Conservation (phyloP, 1,140 invertebrate species). For the Mizuhopecten yessoensis region DNA sequence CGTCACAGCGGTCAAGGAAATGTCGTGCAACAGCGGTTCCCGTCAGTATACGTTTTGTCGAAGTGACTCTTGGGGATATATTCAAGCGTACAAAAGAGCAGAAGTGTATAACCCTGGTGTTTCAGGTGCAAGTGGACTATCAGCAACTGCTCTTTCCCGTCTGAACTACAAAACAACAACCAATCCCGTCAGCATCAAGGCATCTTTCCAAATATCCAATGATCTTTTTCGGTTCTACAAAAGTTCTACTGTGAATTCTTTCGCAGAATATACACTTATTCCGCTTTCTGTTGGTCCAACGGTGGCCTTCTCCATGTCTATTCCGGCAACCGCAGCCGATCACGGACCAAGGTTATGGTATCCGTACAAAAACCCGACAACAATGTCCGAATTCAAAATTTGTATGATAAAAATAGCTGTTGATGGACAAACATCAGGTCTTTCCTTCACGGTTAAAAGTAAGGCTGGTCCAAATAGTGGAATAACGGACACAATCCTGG, state of each 20-base stretch:
- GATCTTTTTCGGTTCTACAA: background rate
- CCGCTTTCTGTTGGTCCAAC: background rate
- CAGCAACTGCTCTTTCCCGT: background rate
- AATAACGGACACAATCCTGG: background rate
- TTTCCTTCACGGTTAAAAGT: background rate
- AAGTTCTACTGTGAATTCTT: background rate
- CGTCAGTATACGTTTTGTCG: background rate
- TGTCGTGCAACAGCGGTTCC: background rate
- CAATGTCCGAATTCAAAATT: background rate
- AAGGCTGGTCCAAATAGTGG: background rate
- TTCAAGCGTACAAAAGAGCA: background rate
- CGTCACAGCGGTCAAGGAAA: background rate
- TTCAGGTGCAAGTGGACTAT: background rate
- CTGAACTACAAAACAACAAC: background rate
- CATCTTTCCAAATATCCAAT: background rate
- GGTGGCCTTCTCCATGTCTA: background rate
- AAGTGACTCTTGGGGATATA: background rate
- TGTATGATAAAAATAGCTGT: background rate
- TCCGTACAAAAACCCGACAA: background rate
- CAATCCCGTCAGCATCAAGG: background rate
- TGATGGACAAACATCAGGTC: background rate
- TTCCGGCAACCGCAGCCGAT: background rate
- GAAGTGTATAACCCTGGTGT: background rate
- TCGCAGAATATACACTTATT: background rate
- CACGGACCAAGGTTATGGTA: background rate